Evolutionary conservation across 2,888 invertebrate species (phyloP).

Genomic region (Conops quadrifasciatus): DNA sequence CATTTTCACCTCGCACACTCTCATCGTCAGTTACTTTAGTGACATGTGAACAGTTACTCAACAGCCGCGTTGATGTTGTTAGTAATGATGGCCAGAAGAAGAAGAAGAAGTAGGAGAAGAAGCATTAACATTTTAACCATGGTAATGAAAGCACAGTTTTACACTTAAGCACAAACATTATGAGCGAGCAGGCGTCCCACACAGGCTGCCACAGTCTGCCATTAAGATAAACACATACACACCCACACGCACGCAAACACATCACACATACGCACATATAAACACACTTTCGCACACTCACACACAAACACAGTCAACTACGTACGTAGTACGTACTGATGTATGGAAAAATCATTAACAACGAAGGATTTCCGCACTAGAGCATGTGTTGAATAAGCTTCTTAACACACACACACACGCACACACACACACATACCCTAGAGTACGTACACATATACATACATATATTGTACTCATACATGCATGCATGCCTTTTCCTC

Average conservation of each 20-base stretch:
- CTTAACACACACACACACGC: constrained; percentile 17
- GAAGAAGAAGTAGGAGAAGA: too few species aligned
- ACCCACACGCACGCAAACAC: too few species aligned
- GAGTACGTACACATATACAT: constrained; percentile 25
- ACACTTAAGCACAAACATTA: constrained; percentile 35
- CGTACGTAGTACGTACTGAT: too few species aligned
- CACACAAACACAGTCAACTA: neutral
- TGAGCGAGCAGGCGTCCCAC: too few species aligned
- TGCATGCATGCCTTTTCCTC: constrained; percentile 40
- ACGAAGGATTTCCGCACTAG: constrained; percentile 43
- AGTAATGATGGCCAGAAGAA: constrained; percentile 37
- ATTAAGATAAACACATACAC: neutral
- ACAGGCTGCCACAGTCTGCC: neutral
- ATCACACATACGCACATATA: neutral
- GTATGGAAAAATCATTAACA: constrained; percentile 59
- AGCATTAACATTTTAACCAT: constrained; percentile 40
- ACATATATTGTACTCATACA: constrained; percentile 21
- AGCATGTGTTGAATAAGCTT: constrained; percentile 36
- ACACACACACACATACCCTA: constrained; percentile 27
- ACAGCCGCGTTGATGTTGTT: constrained; percentile 35
- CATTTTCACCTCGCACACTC: neutral
- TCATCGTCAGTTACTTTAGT: neutral
- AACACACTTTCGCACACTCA: neutral
- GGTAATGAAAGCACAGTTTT: constrained; percentile 43
- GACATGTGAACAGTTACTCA: constrained; percentile 6